These are phyloP conservation scores for Globia sparganii DNA, from an alignment of 2,888 invertebrate species.

Conservation along the genomic window DNA sequence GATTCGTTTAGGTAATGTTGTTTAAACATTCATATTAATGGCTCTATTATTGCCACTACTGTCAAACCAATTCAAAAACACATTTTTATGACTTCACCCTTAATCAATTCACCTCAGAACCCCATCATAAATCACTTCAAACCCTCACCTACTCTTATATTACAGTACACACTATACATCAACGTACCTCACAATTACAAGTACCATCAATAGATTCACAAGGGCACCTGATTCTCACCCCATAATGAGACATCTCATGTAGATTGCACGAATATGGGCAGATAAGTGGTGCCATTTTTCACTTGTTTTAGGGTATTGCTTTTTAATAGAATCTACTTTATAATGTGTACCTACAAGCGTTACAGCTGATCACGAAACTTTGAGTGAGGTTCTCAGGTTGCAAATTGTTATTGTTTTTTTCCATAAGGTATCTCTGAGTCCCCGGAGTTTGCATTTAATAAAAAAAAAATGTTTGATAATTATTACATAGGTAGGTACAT, in stretches of 20 bases:
- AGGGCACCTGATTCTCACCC: slow-evolving; percentile 71
- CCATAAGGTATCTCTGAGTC: too few species aligned
- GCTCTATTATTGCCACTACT: background rate
- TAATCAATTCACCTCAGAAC: slow-evolving; percentile 34
- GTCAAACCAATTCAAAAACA: slow-evolving; percentile 28
- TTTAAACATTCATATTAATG: slow-evolving; percentile 29
- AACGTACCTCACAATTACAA: slow-evolving; percentile 74
- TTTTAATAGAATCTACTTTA: background rate
- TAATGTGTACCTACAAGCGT: background rate
- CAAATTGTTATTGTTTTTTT: too few species aligned
- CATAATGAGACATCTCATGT: slow-evolving; percentile 47
- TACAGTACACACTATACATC: slow-evolving; percentile 68
- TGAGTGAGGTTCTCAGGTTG: too few species aligned
- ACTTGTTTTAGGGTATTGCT: background rate
- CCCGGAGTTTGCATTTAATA: too few species aligned
- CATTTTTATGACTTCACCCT: slow-evolving; percentile 18
- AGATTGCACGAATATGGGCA: slow-evolving; percentile 7
- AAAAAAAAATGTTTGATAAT: too few species aligned
- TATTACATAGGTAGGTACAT: too few species aligned
- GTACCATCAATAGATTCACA: slow-evolving; percentile 71
- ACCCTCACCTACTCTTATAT: slow-evolving; percentile 31
- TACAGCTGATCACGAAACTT: too few species aligned
- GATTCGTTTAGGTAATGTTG: too few species aligned
- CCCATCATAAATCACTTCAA: slow-evolving; percentile 53
- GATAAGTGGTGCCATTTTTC: slow-evolving; percentile 23